Conservation (phyloP, 2,888 invertebrate species). For the Tenthredo distinguenda region DNA sequence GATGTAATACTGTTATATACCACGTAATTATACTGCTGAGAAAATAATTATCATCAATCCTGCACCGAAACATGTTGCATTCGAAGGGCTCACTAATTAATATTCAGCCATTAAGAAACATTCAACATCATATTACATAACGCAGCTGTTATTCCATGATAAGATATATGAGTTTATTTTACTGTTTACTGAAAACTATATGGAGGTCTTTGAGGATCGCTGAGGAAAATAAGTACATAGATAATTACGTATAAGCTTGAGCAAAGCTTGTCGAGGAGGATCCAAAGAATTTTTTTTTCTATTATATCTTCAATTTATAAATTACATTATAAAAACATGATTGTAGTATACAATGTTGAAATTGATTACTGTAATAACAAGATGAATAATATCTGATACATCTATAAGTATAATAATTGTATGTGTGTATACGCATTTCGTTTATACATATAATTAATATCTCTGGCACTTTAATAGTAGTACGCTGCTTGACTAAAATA, state of each 20-base stretch:
- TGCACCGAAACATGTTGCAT: neutral
- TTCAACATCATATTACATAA: neutral
- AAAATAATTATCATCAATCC: neutral
- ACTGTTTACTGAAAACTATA: neutral
- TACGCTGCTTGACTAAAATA: neutral
- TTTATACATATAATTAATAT: neutral
- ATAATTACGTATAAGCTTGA: neutral
- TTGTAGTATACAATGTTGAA: neutral
- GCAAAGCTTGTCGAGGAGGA: neutral
- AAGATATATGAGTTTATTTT: neutral
- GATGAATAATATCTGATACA: constrained; percentile 2
- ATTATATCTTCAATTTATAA: neutral
- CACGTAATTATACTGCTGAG: neutral
- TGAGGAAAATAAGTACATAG: neutral
- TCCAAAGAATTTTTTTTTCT: constrained; percentile 2
- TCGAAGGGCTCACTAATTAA: neutral
- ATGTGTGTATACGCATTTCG: neutral
- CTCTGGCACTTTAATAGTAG: neutral
- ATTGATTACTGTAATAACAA: neutral
- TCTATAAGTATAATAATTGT: neutral
- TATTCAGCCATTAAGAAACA: neutral
- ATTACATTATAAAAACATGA: neutral
- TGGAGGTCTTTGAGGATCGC: neutral
- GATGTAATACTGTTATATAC: neutral
- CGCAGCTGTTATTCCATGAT: constrained; percentile 5